These are phyloP conservation scores for Lucinisca nassula DNA, from an alignment of 2,888 invertebrate species.

Conservation along the genomic window DNA sequence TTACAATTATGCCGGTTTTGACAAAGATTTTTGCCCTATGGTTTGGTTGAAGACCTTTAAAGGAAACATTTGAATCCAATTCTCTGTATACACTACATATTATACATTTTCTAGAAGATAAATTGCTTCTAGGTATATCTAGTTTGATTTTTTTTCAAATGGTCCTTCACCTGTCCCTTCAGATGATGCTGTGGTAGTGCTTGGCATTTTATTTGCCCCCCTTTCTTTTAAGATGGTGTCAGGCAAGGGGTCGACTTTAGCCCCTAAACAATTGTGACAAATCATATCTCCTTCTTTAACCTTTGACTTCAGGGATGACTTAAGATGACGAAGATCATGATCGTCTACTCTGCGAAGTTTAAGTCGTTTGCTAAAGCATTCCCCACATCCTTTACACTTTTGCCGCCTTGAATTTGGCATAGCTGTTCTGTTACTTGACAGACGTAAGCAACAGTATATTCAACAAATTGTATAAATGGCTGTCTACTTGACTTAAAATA, in stretches of 20 bases:
- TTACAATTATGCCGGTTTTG: background rate
- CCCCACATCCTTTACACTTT: background rate
- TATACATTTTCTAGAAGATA: background rate
- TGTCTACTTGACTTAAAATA: background rate
- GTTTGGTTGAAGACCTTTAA: background rate
- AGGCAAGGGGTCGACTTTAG: background rate
- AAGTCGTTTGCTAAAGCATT: background rate
- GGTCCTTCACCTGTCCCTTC: background rate
- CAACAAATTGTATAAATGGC: background rate
- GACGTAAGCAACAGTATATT: background rate
- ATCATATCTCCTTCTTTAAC: background rate
- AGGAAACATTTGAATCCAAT: constrained; percentile 37
- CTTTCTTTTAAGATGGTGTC: background rate
- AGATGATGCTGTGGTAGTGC: background rate
- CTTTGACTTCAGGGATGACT: constrained; percentile 8
- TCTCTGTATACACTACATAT: constrained; percentile 26
- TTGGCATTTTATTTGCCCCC: background rate
- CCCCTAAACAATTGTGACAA: background rate
- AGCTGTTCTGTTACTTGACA: too few relatives aligned
- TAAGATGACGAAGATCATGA: background rate
- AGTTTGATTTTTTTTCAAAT: constrained; percentile 6
- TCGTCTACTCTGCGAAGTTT: background rate
- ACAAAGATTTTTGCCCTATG: background rate
- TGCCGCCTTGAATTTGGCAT: constrained; percentile 2
- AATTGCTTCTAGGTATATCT: background rate